These are phyloP conservation scores for Castor canadensis DNA, from an alignment of 2,113 vertebrate species.

Conservation along the genomic window DNA sequence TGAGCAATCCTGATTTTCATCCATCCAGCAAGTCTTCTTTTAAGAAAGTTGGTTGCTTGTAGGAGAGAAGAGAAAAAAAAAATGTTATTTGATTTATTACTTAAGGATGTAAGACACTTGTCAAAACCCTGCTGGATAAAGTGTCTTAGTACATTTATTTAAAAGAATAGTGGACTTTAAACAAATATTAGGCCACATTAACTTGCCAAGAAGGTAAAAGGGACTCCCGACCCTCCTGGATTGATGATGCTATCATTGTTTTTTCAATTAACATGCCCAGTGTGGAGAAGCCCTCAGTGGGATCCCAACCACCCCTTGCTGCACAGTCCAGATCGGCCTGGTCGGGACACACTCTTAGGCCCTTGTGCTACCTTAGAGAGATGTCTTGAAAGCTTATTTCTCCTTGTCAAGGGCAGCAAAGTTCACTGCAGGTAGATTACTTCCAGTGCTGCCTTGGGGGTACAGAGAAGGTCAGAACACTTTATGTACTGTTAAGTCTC, in stretches of 20 bases:
- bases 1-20: not conserved
- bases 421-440: not conserved
- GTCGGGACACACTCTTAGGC: not conserved
- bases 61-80: not conserved
- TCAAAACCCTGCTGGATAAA: not conserved
- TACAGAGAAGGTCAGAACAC: not conserved
- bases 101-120: not conserved
- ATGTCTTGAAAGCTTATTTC: not conserved
- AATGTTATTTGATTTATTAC: not conserved
- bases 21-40: not conserved
- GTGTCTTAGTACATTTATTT: not conserved
- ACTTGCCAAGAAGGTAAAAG: not conserved
- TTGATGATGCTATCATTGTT: not conserved
- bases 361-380: not conserved
- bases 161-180: not conserved
- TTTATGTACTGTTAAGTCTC: not conserved
- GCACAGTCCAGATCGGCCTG: not conserved
- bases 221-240: not conserved
- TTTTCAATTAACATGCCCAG: not conserved
- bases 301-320: not conserved
- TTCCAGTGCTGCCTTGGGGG: not conserved
- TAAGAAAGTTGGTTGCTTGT: not conserved
- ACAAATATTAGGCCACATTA: conserved; percentile 40
- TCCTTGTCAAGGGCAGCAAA: not conserved
- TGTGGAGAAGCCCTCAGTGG: not conserved